Evolutionary conservation across 1,140 invertebrate genomes (phyloP), one percentile per base, ranked within the genome.

Genomic region (Lordiphosa clarofinis): DNA sequence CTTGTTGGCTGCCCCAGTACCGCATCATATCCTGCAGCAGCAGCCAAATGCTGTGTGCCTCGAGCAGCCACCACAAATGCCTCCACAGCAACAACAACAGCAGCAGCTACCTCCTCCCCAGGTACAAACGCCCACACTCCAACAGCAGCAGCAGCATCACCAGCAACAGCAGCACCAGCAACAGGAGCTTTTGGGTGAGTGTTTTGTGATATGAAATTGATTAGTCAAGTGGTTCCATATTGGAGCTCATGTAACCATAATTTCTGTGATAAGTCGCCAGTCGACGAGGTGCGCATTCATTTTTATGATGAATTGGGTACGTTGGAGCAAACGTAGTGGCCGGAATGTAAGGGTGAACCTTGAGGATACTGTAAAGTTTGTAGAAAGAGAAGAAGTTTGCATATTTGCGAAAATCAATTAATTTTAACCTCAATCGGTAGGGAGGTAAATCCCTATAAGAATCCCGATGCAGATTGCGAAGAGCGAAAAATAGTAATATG

Each of bases 11-110:
- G 64, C 39, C 49, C 60, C 50, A 43, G 46, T 65, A 5, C 61
- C 60, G 24, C 73, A 81, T 65, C 79, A 84, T 49, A 70, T 86
- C 38, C 73, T 87, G 49, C 72, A 82, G 33, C 37, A 40, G 37
- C 37, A 39, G 8, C 11, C 42, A 44, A n/a, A 10, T 12, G 1
- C 42, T n/a, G 19, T 67, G 11, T 53, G 57, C 53, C 81, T 67
- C 10, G 86, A 66, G 24, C 72, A 47, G 28, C 28, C 6, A 31
- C 28, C 13, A 21, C 42, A 44, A 3, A 31, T 44, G 9, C 53
- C 39, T 13, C 31, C 43, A n/a, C 42, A 40, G 15, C 36, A 15
- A 2, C 42, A 40, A 12, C 36, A 15, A 2, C 15, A 43, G n/a
- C 63, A 40, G 15, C 36, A 0, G 3, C 19, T 33, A 7, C 63